These are phyloP conservation scores for Dendrocincla tyrannina DNA, from an alignment of 2,797 vertebrate genomes.

Conservation along the genomic window DNA sequence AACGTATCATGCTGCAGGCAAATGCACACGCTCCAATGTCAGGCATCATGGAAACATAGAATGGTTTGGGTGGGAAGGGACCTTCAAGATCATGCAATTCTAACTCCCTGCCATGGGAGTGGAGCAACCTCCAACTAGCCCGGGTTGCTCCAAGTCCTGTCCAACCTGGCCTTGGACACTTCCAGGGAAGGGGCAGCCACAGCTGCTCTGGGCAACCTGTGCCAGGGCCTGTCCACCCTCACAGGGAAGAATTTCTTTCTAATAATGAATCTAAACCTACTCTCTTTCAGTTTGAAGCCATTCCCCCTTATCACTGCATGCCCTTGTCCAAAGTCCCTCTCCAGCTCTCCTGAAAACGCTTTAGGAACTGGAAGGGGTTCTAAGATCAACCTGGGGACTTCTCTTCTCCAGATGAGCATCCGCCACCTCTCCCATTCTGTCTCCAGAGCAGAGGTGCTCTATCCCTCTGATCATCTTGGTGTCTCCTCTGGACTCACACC, in stretches of 20 bases:
- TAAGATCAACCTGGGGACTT: neutral
- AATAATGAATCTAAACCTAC: neutral
- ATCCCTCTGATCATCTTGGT: neutral
- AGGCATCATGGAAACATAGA: neutral
- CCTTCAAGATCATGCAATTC: neutral
- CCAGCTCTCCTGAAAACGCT: neutral
- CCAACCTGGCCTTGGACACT: neutral
- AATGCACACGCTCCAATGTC: rapidly evolving
- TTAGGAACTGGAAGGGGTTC: neutral
- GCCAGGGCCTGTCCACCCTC: neutral
- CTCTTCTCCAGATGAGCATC: neutral
- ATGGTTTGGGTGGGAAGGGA: neutral
- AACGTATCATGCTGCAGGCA: rapidly evolving
- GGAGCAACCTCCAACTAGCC: neutral
- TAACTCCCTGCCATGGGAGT: rapidly evolving
- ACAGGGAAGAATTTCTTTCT: neutral
- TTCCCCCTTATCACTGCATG: rapidly evolving
- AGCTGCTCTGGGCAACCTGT: neutral
- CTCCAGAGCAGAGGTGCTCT: neutral
- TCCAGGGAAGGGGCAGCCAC: neutral
- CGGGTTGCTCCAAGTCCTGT: rapidly evolving
- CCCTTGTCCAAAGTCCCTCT: neutral
- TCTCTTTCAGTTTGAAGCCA: neutral
- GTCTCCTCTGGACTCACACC: neutral
- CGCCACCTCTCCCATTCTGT: neutral